Base-by-base conservation (phyloP, 1,140 invertebrate species). In the Bilobella aurantiaca region DNA sequence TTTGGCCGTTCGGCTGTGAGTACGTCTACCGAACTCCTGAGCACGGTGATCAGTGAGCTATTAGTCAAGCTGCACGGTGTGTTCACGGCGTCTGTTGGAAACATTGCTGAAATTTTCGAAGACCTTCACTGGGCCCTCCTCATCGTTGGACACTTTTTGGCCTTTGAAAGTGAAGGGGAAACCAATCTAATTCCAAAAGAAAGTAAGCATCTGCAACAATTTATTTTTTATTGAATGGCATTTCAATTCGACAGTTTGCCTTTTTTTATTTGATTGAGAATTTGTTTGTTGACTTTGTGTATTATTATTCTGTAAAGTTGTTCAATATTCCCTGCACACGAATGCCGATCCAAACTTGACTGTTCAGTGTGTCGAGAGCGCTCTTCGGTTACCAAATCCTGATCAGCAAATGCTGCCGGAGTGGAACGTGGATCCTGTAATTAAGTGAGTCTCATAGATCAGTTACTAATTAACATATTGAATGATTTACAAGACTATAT, bases 51-150 rank as follows among this genome's bases (percentile, higher is more conserved):
- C 12, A 53, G 21, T 23, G 14, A 53, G 49, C 49, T 53, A 23
- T 5, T 53, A 53, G 12, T 16, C 3, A 12, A 23, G 5, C 25
- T 42, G 14, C 49, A 53, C 14, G 23, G 49, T 5, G 34, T 23
- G 5, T 23, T 5, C 8, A 23, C 25, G 14, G 2, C 12, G 30
- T 21, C 8, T 3, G 30, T n/a, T 2, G 12, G 71, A 49, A 3
- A 34, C 58, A 59, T 74, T 90, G 8, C 78, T 82, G 81, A 78
- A 68, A 72, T 90, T 0, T 89, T 87, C 76, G 91, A 95, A 79
- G 90, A 95, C 79, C 76, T 95, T 1, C 90, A 93, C 76, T 95
- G 91, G 91, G 81, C 90, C n/a, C 75, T 93, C 2, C 81, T 95
- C 64, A 85, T 92, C 58, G 78, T 87, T 66, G 88, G 81, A 27